These are phyloP conservation scores for Channa argus DNA, from an alignment of 2,113 vertebrate genomes.

Conservation along the genomic window DNA sequence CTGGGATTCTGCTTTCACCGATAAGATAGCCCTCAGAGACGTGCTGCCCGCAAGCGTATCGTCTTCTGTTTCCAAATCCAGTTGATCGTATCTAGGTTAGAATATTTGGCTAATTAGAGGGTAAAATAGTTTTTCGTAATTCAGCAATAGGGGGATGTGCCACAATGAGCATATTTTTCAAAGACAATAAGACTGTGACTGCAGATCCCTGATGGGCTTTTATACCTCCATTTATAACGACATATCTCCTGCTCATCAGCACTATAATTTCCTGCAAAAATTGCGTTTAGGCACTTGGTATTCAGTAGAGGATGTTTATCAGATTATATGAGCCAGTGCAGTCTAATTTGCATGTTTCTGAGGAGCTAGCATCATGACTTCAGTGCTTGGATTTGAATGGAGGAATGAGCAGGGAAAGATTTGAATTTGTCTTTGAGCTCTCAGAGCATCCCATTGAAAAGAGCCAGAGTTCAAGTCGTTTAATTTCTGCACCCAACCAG, in stretches of 20 bases:
- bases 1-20: conserved; percentile 65
- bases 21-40: conserved; percentile 68
- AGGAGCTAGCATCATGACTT: conserved; percentile 57
- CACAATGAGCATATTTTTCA: conserved; percentile 64
- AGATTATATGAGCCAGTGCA: conserved; percentile 71
- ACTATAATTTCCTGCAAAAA: conserved; percentile 76
- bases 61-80: conserved; percentile 57
- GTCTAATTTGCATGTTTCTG: conserved; percentile 74
- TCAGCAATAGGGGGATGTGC: conserved; percentile 56
- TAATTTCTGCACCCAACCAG: conserved; percentile 43
- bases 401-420: conserved; percentile 39
- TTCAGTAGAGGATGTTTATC: conserved; percentile 76
- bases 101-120: conserved; percentile 79
- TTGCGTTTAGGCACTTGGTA: conserved; percentile 69
- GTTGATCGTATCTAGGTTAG: conserved; percentile 77
- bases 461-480: conserved; percentile 53
- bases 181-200: conserved; percentile 67
- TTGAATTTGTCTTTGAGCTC: conserved; percentile 53
- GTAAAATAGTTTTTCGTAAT: conserved; percentile 55
- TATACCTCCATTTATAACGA: conserved; percentile 60
- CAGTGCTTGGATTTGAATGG: conserved; percentile 50
- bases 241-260: conserved; percentile 72
- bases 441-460: conserved; percentile 36
- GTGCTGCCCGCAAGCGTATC: conserved; percentile 45
- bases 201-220: conserved; percentile 60